Conservation (phyloP, 1,140 invertebrate genomes). For the Caenorhabditis remanei region DNA sequence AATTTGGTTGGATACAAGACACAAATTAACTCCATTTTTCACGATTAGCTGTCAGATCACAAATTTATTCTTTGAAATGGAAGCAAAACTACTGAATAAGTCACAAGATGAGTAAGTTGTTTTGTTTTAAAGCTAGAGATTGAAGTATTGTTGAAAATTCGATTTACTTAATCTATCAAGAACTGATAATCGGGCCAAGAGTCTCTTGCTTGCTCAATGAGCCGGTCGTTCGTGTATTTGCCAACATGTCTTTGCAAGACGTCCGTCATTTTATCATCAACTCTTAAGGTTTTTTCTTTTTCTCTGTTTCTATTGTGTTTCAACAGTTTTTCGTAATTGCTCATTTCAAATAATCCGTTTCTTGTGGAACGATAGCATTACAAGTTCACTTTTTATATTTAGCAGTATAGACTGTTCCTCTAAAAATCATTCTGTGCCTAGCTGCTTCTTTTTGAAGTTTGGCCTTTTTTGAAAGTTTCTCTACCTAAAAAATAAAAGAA, state of each 20-base stretch:
- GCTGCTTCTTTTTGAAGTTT: too few species aligned
- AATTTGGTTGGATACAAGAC: background rate
- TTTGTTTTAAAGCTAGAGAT: background rate
- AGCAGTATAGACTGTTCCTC: too few species aligned
- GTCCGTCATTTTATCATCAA: conserved; percentile 24
- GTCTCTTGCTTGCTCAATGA: conserved; percentile 52
- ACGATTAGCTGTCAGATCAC: background rate
- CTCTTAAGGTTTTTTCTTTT: conserved; percentile 1
- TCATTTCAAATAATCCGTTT: too few species aligned
- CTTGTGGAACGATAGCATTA: too few species aligned
- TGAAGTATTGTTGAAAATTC: background rate
- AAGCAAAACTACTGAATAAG: background rate
- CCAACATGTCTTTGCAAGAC: conserved; percentile 53
- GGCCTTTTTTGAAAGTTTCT: too few species aligned
- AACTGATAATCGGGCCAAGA: conserved; percentile 19
- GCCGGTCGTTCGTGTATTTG: conserved; percentile 50
- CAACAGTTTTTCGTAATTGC: background rate
- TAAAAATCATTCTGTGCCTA: too few species aligned
- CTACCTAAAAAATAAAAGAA: too few species aligned
- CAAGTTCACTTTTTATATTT: too few species aligned
- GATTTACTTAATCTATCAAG: background rate
- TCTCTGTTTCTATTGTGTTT: background rate
- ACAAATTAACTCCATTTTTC: background rate
- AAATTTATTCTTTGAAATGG: background rate
- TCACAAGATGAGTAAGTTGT: background rate